Percentiles rank a stretch among this genome's conserved stretches.
Evolutionary conservation across 1,140 invertebrate genomes (phyloP).

Genomic region (Dysdera silvatica): DNA sequence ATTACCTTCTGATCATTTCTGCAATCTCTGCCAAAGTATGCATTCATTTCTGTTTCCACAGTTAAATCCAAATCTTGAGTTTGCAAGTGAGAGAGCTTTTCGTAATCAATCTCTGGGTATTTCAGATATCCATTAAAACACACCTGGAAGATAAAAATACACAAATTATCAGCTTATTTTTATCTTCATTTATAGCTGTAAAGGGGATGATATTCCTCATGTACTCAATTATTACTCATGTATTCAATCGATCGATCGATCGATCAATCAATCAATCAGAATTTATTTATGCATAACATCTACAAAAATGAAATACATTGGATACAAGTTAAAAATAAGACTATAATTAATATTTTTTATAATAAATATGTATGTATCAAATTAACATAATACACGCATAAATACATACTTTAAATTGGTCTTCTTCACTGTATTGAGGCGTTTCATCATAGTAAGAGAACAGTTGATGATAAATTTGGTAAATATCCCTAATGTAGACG

Average conservation of each 20-base stretch:
- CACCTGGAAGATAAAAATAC: slow-evolving; percentile 13
- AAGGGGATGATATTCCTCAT: too few relatives aligned
- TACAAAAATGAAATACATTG: too few relatives aligned
- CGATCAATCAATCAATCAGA: too few relatives aligned
- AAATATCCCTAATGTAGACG: slow-evolving; percentile 1
- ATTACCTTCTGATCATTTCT: slow-evolving; percentile 21
- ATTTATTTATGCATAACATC: too few relatives aligned
- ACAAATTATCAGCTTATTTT: too few relatives aligned
- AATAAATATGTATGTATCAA: too few relatives aligned
- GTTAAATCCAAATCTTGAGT: slow-evolving; percentile 16
- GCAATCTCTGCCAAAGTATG: slow-evolving; percentile 24
- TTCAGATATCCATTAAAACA: slow-evolving; percentile 16
- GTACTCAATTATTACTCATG: too few relatives aligned
- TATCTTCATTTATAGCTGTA: too few relatives aligned
- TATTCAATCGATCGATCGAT: too few relatives aligned
- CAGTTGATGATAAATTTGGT: slow-evolving; percentile 5
- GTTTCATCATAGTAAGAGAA: slow-evolving; percentile 24
- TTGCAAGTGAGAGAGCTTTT: slow-evolving; percentile 12
- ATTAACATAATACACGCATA: too few relatives aligned
- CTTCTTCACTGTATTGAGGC: slow-evolving; percentile 8
- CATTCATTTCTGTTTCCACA: background rate
- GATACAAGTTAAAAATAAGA: too few relatives aligned
- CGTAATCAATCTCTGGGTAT: slow-evolving; percentile 20
- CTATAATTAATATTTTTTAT: too few relatives aligned
- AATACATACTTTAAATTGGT: slow-evolving; percentile 17